Conservation (phyloP, 2,888 invertebrate species). For the Amiota communis region DNA sequence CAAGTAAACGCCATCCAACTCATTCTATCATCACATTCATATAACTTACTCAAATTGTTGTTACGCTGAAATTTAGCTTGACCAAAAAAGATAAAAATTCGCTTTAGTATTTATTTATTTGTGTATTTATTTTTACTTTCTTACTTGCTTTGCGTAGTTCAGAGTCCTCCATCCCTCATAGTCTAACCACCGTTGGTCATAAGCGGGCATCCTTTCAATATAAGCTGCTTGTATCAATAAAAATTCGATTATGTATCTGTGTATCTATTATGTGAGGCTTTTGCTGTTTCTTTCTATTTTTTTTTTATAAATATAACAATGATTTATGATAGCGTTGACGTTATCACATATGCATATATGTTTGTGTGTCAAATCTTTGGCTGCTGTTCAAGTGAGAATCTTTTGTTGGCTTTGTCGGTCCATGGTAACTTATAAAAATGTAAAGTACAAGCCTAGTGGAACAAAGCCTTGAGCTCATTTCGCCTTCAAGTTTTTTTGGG, state of each 20-base stretch:
- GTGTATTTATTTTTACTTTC: constrained; percentile 34
- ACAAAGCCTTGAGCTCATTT: no score
- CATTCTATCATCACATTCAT: background rate
- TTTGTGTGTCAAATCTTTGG: background rate
- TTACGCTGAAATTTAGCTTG: constrained; percentile 39
- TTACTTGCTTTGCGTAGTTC: background rate
- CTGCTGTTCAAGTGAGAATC: background rate
- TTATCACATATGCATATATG: constrained; percentile 47
- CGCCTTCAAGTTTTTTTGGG: no score
- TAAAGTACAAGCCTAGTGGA: no score
- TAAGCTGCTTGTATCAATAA: constrained; percentile 74
- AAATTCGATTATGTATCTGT: constrained; percentile 71
- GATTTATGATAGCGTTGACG: constrained; percentile 67
- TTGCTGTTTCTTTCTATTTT: no score
- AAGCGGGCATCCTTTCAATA: constrained; percentile 56
- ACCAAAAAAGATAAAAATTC: constrained; percentile 63
- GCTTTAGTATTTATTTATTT: constrained; percentile 57
- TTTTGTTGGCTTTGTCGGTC: background rate
- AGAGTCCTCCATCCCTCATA: background rate
- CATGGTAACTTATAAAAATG: background rate
- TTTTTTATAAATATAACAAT: no score
- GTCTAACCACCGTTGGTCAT: constrained; percentile 25
- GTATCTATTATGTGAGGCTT: background rate
- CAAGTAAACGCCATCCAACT: background rate
- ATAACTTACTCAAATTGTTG: background rate